These are phyloP conservation scores for Odobenus rosmarus DNA, from an alignment of 2,113 vertebrate species.

Conservation along the genomic window DNA sequence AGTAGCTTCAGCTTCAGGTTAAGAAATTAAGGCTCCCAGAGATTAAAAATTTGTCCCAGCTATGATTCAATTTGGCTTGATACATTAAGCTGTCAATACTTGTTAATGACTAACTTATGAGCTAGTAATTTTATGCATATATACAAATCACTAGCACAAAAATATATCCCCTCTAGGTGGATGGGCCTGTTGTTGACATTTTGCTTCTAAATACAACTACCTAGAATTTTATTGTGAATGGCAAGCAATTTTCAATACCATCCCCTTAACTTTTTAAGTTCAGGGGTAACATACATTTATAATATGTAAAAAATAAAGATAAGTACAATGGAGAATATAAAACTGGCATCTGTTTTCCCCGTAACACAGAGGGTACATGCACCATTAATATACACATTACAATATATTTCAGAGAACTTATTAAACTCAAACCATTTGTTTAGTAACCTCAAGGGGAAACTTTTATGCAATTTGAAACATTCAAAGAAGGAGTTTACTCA, in stretches of 20 bases:
- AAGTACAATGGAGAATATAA: background rate
- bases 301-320: background rate
- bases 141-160: background rate
- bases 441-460: background rate
- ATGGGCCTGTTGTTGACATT: background rate
- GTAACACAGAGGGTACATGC: background rate
- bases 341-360: background rate
- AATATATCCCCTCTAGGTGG: background rate
- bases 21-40: background rate
- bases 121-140: background rate
- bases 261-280: background rate
- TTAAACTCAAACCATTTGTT: background rate
- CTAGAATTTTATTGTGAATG: background rate
- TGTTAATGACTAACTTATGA: background rate
- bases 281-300: background rate
- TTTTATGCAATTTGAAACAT: slow-evolving; percentile 15
- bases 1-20: background rate
- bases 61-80: background rate
- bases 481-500: background rate
- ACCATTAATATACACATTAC: background rate
- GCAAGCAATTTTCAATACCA: background rate
- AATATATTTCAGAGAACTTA: background rate
- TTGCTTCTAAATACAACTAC: background rate
- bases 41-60: background rate
- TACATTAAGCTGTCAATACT: background rate